Evolutionary conservation across 2,113 vertebrate genomes (phyloP).

Genomic region (Gallinago paraguaiae): DNA sequence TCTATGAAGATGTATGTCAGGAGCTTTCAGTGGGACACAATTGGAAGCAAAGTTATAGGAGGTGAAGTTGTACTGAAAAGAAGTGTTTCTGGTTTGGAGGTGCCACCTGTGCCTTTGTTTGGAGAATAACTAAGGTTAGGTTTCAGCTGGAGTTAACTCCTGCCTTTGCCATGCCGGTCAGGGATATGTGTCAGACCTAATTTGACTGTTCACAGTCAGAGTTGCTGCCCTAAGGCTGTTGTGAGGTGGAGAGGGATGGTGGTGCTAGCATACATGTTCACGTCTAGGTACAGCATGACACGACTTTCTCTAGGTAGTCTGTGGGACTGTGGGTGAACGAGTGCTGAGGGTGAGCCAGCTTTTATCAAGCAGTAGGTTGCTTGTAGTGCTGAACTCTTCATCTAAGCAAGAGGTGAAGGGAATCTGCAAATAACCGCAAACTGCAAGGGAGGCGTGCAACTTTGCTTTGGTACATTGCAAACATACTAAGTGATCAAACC

Average conservation of each 20-base stretch:
- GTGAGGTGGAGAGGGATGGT: not conserved
- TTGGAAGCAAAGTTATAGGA: not conserved
- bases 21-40: not conserved
- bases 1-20: not conserved
- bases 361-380: not conserved
- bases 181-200: not conserved
- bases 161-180: not conserved
- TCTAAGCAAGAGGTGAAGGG: not conserved
- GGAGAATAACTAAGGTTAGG: not conserved
- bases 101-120: not conserved
- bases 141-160: not conserved
- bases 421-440: not conserved
- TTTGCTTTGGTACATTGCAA: not conserved
- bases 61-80: not conserved
- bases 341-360: not conserved
- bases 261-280: not conserved
- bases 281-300: not conserved
- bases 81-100: not conserved
- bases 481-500: not conserved
- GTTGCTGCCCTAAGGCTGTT: not conserved
- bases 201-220: not conserved
- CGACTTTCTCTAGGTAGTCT: not conserved
- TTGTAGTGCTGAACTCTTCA: not conserved
- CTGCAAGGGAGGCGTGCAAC: not conserved
- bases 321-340: not conserved